Percentiles rank a stretch among this genome's conserved stretches.
Conservation (phyloP, 2,888 invertebrate species). For the Spodoptera picta region DNA sequence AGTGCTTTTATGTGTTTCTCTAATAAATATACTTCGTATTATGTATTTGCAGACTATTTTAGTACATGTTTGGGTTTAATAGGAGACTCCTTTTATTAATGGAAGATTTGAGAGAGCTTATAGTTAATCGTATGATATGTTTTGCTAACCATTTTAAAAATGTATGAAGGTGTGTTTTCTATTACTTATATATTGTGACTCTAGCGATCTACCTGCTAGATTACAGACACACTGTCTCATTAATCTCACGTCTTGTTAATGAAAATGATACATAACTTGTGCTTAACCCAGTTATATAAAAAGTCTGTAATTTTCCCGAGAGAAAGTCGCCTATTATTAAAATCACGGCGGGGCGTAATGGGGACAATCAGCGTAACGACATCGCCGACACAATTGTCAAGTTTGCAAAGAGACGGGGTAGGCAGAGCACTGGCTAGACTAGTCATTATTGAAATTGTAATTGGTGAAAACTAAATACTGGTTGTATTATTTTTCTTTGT, state of each 20-base stretch:
- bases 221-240: not conserved
- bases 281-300: slow-evolving; percentile 18
- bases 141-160: too few species aligned
- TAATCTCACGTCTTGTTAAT: slow-evolving; percentile 4
- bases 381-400: slow-evolving; percentile 30
- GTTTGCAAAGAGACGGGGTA: slow-evolving; percentile 11
- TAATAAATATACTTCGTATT: slow-evolving; percentile 7
- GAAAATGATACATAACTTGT: slow-evolving; percentile 4
- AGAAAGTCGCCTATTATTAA: slow-evolving; percentile 40
- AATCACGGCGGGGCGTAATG: slow-evolving; percentile 31
- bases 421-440: slow-evolving; percentile 18
- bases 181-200: not conserved
- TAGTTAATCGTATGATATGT: too few species aligned
- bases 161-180: not conserved
- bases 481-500: slow-evolving; percentile 3
- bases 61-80: slow-evolving; percentile 2
- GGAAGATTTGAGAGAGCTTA: not conserved
- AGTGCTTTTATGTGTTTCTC: slow-evolving; percentile 21
- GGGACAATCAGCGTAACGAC: slow-evolving; percentile 41
- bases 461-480: not conserved
- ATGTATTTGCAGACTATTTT: slow-evolving; percentile 4
- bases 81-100: not conserved
- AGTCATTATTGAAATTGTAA: slow-evolving; percentile 29
- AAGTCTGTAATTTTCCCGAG: slow-evolving; percentile 24
- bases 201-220: not conserved